Percentiles rank a stretch among this genome's conserved stretches.
phyloP scores from a whole-genome alignment of 2,888 invertebrate species.

The Ormyrus pomaceus region DNA sequence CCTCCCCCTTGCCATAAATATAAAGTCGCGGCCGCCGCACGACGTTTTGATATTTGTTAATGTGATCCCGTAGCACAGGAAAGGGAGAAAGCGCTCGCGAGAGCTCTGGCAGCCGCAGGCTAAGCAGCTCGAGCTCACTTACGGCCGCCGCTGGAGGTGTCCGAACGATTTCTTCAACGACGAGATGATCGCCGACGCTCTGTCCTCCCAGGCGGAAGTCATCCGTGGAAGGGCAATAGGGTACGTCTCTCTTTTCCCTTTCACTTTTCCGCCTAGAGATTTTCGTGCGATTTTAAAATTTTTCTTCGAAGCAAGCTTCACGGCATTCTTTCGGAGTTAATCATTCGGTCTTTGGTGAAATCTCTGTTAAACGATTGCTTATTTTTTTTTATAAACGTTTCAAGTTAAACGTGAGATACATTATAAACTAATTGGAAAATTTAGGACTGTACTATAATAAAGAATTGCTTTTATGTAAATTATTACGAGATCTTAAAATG shows the following conservation, averaged over 20 bases:
- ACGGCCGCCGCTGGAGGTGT: slow-evolving; percentile 86
- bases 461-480: too few relatives aligned
- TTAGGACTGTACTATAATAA: too few relatives aligned
- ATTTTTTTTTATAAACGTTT: too few relatives aligned
- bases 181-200: slow-evolving; percentile 89
- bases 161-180: slow-evolving; percentile 94
- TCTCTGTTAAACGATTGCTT: neutral
- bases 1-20: neutral
- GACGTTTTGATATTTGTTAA: neutral
- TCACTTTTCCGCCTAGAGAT: neutral
- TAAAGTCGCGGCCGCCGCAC: neutral
- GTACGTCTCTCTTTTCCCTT: slow-evolving; percentile 77
- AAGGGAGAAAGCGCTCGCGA: slow-evolving; percentile 66
- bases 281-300: neutral
- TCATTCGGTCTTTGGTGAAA: neutral
- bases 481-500: too few relatives aligned
- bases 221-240: slow-evolving; percentile 90
- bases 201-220: slow-evolving; percentile 90
- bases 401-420: too few relatives aligned
- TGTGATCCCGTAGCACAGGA: slow-evolving; percentile 66
- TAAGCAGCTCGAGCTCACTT: slow-evolving; percentile 85
- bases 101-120: slow-evolving; percentile 78
- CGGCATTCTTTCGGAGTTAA: too few relatives aligned
- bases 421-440: too few relatives aligned
- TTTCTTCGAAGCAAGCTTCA: too few relatives aligned